Conservation (phyloP, 2,888 invertebrate species). For the Incurvaria masculella region DNA sequence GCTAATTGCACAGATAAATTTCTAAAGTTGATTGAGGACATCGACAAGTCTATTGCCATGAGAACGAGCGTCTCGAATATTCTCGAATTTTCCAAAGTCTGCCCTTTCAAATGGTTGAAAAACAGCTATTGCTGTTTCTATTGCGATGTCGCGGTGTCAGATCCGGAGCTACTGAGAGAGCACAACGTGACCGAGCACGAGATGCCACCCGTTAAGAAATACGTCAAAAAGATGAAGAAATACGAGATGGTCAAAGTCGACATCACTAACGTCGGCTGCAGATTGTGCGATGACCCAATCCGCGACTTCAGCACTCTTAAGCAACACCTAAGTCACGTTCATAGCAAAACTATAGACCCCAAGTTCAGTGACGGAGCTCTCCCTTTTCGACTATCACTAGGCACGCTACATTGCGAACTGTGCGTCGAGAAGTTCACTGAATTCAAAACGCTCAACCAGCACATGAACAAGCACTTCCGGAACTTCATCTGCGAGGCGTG, state of each 20-base stretch:
- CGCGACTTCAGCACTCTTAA: constrained; percentile 27
- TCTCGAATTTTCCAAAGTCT: constrained; percentile 34
- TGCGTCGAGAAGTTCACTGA: constrained; percentile 33
- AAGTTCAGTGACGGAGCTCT: constrained; percentile 31
- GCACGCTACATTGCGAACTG: constrained; percentile 31
- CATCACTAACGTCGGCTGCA: constrained; percentile 33
- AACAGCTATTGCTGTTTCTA: constrained; percentile 40
- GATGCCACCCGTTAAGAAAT: constrained; percentile 23
- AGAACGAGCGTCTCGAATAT: constrained; percentile 29
- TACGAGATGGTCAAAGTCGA: constrained; percentile 41
- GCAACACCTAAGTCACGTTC: constrained; percentile 29
- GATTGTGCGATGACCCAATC: constrained; percentile 27
- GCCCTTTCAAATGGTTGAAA: constrained; percentile 43
- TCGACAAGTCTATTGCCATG: constrained; percentile 27
- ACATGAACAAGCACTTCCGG: constrained; percentile 46
- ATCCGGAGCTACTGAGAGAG: constrained; percentile 28
- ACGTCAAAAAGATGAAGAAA: constrained; percentile 31
- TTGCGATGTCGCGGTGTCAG: constrained; percentile 32
- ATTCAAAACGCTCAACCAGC: constrained; percentile 40
- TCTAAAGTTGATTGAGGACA: constrained; percentile 14
- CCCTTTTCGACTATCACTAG: constrained; percentile 32
- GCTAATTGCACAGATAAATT: constrained; percentile 5
- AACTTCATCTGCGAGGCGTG: constrained; percentile 47
- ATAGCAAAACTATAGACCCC: constrained; percentile 27
- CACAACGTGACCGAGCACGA: constrained; percentile 21